Evolutionary conservation across 1,140 invertebrate species (phyloP), one percentile per base, ranked within the genome.

Genomic region (Proctacanthus coquilletti): DNA sequence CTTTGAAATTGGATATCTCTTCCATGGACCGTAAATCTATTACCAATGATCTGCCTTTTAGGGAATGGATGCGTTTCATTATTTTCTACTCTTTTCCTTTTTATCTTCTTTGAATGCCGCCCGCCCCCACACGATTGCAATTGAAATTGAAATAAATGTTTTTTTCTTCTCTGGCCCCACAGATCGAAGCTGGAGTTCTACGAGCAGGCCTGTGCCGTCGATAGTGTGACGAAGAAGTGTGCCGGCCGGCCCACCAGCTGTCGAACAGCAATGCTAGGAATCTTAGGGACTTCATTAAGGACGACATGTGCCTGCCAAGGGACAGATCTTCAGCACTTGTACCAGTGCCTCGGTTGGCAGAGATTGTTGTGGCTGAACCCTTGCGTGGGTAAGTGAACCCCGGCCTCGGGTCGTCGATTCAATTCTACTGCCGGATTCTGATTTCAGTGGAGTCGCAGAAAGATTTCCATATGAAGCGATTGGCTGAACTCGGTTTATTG

Each of bases 361-460:
- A 60, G 84, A 31, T 69, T 89, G n/a, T 70, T 91, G 4, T 89
- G 85, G 84, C 74, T 88, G 34, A 91, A 91, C 55, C 82, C 84
- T 5, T 91, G 86, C 56, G 84, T 91, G 36, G 84, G 86, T 91
- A 62, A 77, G 81, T 68, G 21, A 21, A 34, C 27, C 18, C 5
- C 34, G 5, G 33, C 42, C 11, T 18, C 3, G 9, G 18, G 13
- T 21, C n/a, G 11, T 17, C 8, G 35, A 27, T 42, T 19, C 15
- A 35, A 33, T 32, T n/a, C 27, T 27, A 20, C 20, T 42, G 19
- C 41, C 43, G 49, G 15, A 39, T 40, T 43, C 68, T 64, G 23
- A n/a, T n/a, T n/a, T 29, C 62, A 89, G 85, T 87, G 45, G 84
- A 88, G 58, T 80, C 84, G 5, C 84, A 88, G 58, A 82, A 81